These are phyloP conservation scores for Hemicrepidius hirtus DNA, from an alignment of 2,888 invertebrate species.

Conservation along the genomic window DNA sequence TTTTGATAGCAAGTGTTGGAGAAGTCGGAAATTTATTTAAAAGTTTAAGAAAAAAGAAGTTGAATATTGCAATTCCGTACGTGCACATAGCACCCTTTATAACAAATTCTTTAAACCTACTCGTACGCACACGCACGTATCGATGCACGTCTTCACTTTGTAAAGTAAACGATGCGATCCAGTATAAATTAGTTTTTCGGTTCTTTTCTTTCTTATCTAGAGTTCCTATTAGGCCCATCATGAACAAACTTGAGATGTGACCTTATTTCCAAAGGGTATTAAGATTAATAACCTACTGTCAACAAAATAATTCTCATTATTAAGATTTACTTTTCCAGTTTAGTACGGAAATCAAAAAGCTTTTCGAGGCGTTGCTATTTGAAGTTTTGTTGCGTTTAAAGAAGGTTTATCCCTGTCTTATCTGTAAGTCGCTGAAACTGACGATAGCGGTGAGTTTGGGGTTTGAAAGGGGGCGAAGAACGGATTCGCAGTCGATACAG, in stretches of 20 bases:
- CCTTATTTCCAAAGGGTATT: not conserved
- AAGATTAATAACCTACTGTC: slow-evolving; percentile 5
- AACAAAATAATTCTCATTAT: not conserved
- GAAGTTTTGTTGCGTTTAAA: slow-evolving; percentile 34
- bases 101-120: no score
- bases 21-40: no score
- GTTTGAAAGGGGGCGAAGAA: slow-evolving; percentile 36
- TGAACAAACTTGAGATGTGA: not conserved
- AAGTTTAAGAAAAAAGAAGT: no score
- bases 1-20: no score
- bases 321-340: slow-evolving; percentile 10
- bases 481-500: slow-evolving; percentile 41
- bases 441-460: slow-evolving; percentile 39
- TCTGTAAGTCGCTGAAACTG: slow-evolving; percentile 31
- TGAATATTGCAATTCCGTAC: no score
- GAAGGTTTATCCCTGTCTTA: slow-evolving; percentile 38
- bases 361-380: slow-evolving; percentile 19
- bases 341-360: slow-evolving; percentile 14
- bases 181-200: no score
- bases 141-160: no score
- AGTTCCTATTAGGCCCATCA: not conserved
- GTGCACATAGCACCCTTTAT: no score
- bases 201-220: no score
- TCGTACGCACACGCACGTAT: no score
- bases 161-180: no score